Evolutionary conservation across 2,888 invertebrate genomes (phyloP), one percentile per base, ranked within the genome.

Genomic region (Beris morrisii): DNA sequence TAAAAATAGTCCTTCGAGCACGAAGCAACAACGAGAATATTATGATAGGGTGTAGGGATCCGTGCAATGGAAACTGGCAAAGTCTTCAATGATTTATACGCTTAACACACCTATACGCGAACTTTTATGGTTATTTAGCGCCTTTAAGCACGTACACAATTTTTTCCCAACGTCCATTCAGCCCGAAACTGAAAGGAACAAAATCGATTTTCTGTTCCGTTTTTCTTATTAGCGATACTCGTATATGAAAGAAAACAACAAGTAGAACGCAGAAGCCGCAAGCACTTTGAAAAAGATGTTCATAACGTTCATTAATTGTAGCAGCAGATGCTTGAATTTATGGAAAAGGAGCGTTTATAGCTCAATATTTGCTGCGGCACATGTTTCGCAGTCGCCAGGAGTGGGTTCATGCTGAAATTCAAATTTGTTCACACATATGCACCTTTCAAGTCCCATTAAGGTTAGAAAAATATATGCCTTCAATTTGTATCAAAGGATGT

Each of bases 81-180:
- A 38, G 61, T 50, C 52, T 61, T 61, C 61, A n/a, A 61, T 61
- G 50, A 61, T 61, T 61, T 61, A 61, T 61, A 38, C 50, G 52
- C 38, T 50, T 38, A 43, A 50, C 61, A 61, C 61, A 61, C 61
- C 61, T 61, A 61, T 50, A 43, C 61, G 61, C 50, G 61, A 38
- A 61, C 50, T 61, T 61, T 61, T 61, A 61, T 61, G 61, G 50
- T 61, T 61, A 61, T 61, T 61, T 50, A 52, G 59, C 46, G 61
- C 38, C 52, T 28, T 32, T 61, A 61, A 52, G 50, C 61, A 61
- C 61, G 61, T 61, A 61, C 52, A 50, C 50, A 12, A 31, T 31
- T 61, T 61, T 61, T 61, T 38, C 22, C n/a, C 38, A 38, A 5
- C 38, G 9, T 38, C 61, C n/a, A 11, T 50, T 22, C 22, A 22